Evolutionary conservation across 1,140 invertebrate genomes (phyloP).

Genomic region (Camponotus vicinus): DNA sequence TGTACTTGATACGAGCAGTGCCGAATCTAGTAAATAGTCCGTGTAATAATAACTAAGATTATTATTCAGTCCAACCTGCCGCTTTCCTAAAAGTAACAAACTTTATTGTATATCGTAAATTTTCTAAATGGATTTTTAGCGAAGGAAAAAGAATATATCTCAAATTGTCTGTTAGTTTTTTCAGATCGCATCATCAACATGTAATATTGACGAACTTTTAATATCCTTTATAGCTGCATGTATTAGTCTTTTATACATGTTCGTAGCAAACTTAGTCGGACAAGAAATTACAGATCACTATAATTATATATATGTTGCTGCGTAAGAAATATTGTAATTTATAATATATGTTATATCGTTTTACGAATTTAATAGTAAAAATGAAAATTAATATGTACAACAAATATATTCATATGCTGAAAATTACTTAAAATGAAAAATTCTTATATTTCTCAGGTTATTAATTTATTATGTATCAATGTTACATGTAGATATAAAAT

Average conservation of each 20-base stretch:
- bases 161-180: not conserved
- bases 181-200: not conserved
- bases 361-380: not conserved
- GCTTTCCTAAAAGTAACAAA: no score
- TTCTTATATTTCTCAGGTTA: not conserved
- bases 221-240: fast-evolving
- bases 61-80: no score
- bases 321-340: slow-evolving; percentile 20
- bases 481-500: slow-evolving; percentile 2
- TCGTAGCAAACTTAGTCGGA: not conserved
- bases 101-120: not conserved
- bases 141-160: not conserved
- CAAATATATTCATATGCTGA: not conserved
- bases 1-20: no score
- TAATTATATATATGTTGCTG: not conserved
- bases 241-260: not conserved
- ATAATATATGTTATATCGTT: not conserved
- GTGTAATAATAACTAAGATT: no score
- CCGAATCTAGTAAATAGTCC: no score
- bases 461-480: not conserved
- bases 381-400: not conserved
- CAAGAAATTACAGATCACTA: slow-evolving; percentile 30
- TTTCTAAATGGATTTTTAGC: not conserved
- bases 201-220: not conserved
- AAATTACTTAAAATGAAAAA: not conserved